A percentile compares a stretch with the other conserved stretches of the same genome.
Evolutionary conservation across 2,888 invertebrate genomes (phyloP).

Genomic region (Drosophila prolongata): DNA sequence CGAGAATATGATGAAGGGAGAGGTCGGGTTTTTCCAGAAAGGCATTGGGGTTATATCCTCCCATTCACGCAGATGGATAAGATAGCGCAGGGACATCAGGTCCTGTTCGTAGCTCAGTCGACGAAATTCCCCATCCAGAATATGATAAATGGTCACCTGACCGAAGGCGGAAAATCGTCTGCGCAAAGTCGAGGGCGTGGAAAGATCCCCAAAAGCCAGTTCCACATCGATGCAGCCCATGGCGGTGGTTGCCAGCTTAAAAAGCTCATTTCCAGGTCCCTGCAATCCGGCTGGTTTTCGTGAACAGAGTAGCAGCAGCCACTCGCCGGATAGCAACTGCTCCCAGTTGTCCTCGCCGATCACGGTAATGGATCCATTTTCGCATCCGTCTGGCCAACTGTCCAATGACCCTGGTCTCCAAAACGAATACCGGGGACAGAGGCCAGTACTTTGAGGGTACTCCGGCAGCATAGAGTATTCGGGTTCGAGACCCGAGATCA

Average conservation of each 20-base stretch:
- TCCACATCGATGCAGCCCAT: background rate
- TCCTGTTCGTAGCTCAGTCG: background rate
- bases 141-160: conserved; percentile 9
- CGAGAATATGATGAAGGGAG: no score
- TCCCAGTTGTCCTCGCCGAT: conserved; percentile 11
- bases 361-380: background rate
- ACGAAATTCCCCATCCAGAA: conserved; percentile 18
- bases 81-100: background rate
- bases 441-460: no score
- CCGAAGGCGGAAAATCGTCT: conserved; percentile 1
- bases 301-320: conserved; percentile 16
- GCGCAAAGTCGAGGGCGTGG: background rate
- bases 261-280: background rate
- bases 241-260: background rate
- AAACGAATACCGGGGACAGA: background rate
- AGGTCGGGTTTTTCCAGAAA: conserved; percentile 19
- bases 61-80: conserved; percentile 11
- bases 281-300: background rate
- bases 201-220: conserved; percentile 10
- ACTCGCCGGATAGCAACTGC: conserved; percentile 12
- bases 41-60: background rate
- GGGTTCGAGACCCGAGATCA: background rate
- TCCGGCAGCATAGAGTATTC: background rate
- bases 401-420: no score
- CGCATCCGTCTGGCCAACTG: no score